Evolutionary conservation across 2,113 vertebrate genomes (phyloP), one percentile per base, ranked within the genome.

Genomic region (Macroglossus sobrinus): DNA sequence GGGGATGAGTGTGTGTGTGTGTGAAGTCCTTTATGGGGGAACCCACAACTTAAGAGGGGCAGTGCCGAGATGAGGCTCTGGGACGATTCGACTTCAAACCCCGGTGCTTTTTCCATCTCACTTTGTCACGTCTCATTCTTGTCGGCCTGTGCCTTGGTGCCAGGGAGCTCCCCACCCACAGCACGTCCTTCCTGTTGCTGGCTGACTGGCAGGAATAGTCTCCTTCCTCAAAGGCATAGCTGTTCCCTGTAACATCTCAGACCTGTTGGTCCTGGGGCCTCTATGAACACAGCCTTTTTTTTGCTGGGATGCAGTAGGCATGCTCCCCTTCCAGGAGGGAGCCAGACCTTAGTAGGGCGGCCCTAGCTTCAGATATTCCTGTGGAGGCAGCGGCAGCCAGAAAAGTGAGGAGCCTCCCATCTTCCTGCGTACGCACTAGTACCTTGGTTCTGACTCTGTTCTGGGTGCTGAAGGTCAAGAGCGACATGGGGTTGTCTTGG

Each of bases 251-350:
- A 19, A 89, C 35, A 38, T 40, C 57, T 69, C 84, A 72, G 75
- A 57, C 81, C 69, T 71, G 53, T 28, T 74, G 28, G 33, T 28
- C 50, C 30, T n/a, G 21, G 78, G 68, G 26, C 53, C 61, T 75
- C 22, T 7, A 5, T 1, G 22, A 64, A 22, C 76, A 30, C 24
- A 15, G 21, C 53, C 10, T 11, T 7, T 55, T n/a, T 71, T 80
- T 15, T 47, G 45, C 8, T 4, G 28, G n/a, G 18, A 0, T 1
- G 10, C 35, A 28, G 15, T n/a, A 35, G 30, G 16, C 5, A 0
- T 11, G 4, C 7, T 43, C 11, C 30, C 11, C 38, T 80, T 7
- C 22, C 2, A 19, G 19, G 38, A 28, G 45, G 13, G 24, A 0
- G 0, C 80, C 33, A 9, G 69, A 66, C 43, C 47, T 76, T 18